Evolutionary conservation across 2,888 invertebrate species (phyloP), one percentile per base, ranked within the genome.

Genomic region (Leptinotarsa juncta): DNA sequence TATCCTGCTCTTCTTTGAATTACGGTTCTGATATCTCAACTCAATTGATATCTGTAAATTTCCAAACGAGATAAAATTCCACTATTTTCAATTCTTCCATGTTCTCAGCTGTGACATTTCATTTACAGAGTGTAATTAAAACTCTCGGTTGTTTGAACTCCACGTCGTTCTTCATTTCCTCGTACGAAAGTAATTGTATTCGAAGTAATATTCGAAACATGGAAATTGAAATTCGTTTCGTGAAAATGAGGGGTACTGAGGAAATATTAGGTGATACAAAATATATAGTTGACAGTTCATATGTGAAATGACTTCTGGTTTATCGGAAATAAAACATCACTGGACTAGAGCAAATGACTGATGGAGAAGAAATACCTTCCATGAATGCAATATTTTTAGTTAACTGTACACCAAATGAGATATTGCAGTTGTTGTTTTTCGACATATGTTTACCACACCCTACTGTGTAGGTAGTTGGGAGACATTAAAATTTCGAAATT

Each of bases 231-330:
- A 67, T 20, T 7, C 14, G 2, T 67, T 67, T 2, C 20, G 7
- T 49, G n/a, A 55, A n/a, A n/a, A 26, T 32, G 49, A 53, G 3
- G 4, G 15, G 2, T 4, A n/a, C 15, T 51, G 15, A 57, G 85
- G 23, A 26, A 14, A 57, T 23, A 57, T 57, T 10, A 1, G 10
- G 5, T 42, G 10, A 42, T 42, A 10, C 42, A 42, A 42, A 42
- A 42, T 32, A 42, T 42, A 42, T 42, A 42, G 42, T 3, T 10
- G 42, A 42, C 2, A 2, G 10, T 42, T 42, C 42, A 42, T 42
- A 42, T 10, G 42, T 42, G 42, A 42, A 42, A 42, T 42, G 32
- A 1, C 4, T 32, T 2, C 32, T 32, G 7, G 1, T 10, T 42
- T 42, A 42, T 42, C 10, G 10, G 0, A 42, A 42, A 2, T 42